Evolutionary conservation across 2,113 vertebrate genomes (phyloP).

Genomic region (Psilopogon haemacephalus): DNA sequence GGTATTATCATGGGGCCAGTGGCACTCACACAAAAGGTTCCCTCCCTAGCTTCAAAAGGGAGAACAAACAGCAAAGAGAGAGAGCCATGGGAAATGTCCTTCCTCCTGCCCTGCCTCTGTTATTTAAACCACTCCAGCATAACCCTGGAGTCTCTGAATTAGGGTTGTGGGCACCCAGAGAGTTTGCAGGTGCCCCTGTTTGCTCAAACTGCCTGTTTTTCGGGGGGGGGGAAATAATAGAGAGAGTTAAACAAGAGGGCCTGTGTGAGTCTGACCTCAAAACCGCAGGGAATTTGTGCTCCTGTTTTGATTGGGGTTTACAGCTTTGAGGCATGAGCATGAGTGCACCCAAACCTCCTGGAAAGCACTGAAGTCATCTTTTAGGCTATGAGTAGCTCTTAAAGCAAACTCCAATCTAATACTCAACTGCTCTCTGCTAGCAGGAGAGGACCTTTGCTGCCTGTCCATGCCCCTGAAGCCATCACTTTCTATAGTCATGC

Average conservation of each 20-base stretch:
- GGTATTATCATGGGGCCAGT: too few relatives aligned
- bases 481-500: not conserved
- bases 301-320: not conserved
- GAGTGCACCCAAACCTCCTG: not conserved
- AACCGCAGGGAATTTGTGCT: not conserved
- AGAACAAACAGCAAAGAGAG: not conserved
- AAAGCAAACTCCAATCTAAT: not conserved
- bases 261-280: not conserved
- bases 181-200: not conserved
- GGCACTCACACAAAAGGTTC: not conserved
- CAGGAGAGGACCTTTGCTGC: not conserved
- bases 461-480: not conserved
- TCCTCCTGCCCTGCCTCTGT: not conserved
- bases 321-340: not conserved
- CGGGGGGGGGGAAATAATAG: not conserved
- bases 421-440: not conserved
- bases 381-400: not conserved
- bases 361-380: not conserved
- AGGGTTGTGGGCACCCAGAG: accelerated
- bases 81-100: too few relatives aligned
- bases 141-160: not conserved
- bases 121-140: accelerated
- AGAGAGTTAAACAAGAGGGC: not conserved
- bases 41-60: not conserved
- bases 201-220: not conserved